Base-by-base conservation (phyloP, 2,113 vertebrate species). In the Eretmochelys imbricata region DNA sequence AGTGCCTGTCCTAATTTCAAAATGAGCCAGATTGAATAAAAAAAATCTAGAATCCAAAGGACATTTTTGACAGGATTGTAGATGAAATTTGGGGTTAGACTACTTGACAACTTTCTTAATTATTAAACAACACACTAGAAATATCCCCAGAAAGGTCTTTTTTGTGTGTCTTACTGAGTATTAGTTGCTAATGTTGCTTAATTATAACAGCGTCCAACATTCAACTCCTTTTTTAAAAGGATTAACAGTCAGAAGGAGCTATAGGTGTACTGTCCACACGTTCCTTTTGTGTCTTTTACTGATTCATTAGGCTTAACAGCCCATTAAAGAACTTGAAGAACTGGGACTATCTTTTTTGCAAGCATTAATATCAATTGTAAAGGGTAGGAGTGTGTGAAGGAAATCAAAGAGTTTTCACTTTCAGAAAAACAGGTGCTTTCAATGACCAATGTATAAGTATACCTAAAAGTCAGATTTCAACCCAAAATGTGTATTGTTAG, bases 51-150 rank as follows among this genome's bases (percentile, higher is more conserved):
- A 93, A 82, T 87, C 59, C 42, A 75, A 19, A 48, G n/a, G 29
- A 72, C 84, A 95, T 88, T 97, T 38, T 84, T 91, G 80, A 49
- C 38, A 86, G 85, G 87, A 96, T 90, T 93, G 89, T 82, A 91
- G 80, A 84, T 72, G 79, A 96, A 91, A 90, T 31, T 93, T 72
- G 88, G 91, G 55, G 93, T 90, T 88, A 82, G 80, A 82, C 82
- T 88, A 80, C 80, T 80, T 91, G 85, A 62, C 51, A 94, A 94
- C 88, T 84, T 72, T 89, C 90, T 94, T 38, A 82, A 17, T 17
- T 42, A 49, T 53, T 94, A 91, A 84, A 29, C 19, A 91, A 35
- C 82, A 91, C 79, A 81, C 6, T 46, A 86, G 75, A 95, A 95
- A 91, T 51, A 80, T 27, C 80, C 80, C 80, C 42, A 84, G 65